Evolutionary conservation across 2,797 vertebrate genomes (phyloP), one percentile per base, ranked within the genome.

Genomic region (Sebastes oblongus): DNA sequence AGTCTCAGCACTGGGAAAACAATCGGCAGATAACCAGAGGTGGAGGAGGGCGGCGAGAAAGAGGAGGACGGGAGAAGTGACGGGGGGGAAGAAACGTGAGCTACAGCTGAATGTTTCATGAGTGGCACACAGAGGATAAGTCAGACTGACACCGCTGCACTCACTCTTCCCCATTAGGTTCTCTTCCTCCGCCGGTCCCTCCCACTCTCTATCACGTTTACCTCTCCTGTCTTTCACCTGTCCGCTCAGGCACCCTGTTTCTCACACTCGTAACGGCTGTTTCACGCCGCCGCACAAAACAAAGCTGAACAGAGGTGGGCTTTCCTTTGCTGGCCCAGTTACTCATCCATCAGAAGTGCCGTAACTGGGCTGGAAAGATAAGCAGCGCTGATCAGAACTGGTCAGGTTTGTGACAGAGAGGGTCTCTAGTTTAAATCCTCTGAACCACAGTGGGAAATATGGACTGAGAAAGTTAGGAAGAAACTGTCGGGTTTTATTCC

Each of bases 61-160:
- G 71, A 42, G 72, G 69, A 86, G 69, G 68, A 79, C 58, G 73
- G 83, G 80, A 81, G 87, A 93, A 86, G 87, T 91, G 90, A 85
- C 29, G 16, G 29, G 66, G 39, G 72, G 70, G 71, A 75, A 59
- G 86, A 86, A 89, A 91, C 74, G 75, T 88, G 85, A 92, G 88
- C 89, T 84, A 72, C 70, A 84, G 90, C 79, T 94, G 90, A 95
- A 95, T 95, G 89, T 94, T 95, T 95, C 90, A 94, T 94, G 91
- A 95, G 92, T 75, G 86, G 88, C 89, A 91, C 85, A 75, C 70
- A 81, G 91, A 93, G 90, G 91, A 94, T 93, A 92, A 94, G 89
- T 89, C 89, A 89, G 91, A 87, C 91, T 92, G 94, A 93, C 93
- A 94, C 88, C 7, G 39, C 85, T 75, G 88, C 91, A 91, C 86